phyloP scores from a whole-genome alignment of 2,113 vertebrate species.

The Perognathus longimembris region DNA sequence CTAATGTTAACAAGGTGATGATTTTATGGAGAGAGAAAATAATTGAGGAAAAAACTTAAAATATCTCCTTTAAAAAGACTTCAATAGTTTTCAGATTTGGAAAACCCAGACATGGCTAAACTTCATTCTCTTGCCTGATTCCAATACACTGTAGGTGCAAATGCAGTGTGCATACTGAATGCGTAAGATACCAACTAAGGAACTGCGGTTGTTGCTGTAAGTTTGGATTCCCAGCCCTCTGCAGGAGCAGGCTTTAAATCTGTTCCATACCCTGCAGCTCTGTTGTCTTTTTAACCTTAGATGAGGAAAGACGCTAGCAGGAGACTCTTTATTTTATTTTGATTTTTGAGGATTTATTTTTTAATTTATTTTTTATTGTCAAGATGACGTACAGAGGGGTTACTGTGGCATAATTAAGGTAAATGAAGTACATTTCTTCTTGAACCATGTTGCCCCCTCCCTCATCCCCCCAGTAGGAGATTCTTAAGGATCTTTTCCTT shows the following conservation, averaged over 20 bases:
- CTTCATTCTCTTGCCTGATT: constrained; percentile 14
- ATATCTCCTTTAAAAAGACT: neutral
- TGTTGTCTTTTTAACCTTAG: neutral
- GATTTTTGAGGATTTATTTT: too few species aligned
- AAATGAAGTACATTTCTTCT: too few species aligned
- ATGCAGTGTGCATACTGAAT: neutral
- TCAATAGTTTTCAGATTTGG: neutral
- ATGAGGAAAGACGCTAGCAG: neutral
- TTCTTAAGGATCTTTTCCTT: constrained; percentile 50
- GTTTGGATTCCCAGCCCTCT: neutral
- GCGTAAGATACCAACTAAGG: constrained; percentile 48
- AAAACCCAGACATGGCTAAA: constrained; percentile 10
- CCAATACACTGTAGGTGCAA: neutral
- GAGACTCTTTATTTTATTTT: too few species aligned
- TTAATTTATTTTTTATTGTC: too few species aligned
- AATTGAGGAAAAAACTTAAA: neutral
- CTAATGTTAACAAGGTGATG: neutral
- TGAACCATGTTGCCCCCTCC: too few species aligned
- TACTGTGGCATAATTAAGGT: too few species aligned
- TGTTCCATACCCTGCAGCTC: neutral
- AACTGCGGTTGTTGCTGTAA: neutral
- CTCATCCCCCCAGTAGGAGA: neutral
- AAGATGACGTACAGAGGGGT: too few species aligned
- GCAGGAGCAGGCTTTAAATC: neutral
- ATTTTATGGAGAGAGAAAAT: neutral